A percentile compares a stretch with the other conserved stretches of the same genome.
Evolutionary conservation across 2,888 invertebrate genomes (phyloP).

Genomic region (Aphidius colemani): DNA sequence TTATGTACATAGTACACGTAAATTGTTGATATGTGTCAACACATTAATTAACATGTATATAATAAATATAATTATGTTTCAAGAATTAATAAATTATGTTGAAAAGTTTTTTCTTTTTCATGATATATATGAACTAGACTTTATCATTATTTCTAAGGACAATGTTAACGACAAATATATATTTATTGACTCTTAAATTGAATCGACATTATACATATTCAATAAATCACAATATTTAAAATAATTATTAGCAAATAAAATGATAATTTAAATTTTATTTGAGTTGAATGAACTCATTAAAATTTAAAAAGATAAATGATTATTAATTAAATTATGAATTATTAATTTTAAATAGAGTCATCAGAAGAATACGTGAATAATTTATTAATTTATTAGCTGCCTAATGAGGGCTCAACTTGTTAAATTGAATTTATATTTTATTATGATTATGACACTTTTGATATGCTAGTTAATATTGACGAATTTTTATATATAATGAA

Average conservation of each 20-base stretch:
- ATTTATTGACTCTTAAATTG: constrained; percentile 24
- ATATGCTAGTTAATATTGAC: constrained; percentile 13
- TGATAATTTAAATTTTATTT: too few species aligned
- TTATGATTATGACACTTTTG: constrained; percentile 6
- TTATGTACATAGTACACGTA: constrained; percentile 34
- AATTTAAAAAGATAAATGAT: too few species aligned
- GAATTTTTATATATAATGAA: constrained; percentile 2
- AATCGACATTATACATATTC: constrained; percentile 16
- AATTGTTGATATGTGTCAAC: constrained; percentile 30
- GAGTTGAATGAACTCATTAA: too few species aligned
- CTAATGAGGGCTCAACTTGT: constrained; percentile 23
- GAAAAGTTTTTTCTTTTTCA: neutral
- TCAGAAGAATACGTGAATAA: too few species aligned
- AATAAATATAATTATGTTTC: neutral
- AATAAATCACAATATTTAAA: constrained; percentile 2
- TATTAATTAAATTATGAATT: too few species aligned
- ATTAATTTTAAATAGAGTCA: too few species aligned
- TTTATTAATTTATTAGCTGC: constrained; percentile 29
- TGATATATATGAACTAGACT: neutral
- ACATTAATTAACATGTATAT: constrained; percentile 1
- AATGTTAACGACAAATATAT: neutral
- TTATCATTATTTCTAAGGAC: too few species aligned
- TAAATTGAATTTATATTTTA: neutral
- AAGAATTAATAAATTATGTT: neutral
- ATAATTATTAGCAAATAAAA: neutral